Base-by-base conservation (phyloP, 2,888 invertebrate genomes). In the Lobophora halterata region DNA sequence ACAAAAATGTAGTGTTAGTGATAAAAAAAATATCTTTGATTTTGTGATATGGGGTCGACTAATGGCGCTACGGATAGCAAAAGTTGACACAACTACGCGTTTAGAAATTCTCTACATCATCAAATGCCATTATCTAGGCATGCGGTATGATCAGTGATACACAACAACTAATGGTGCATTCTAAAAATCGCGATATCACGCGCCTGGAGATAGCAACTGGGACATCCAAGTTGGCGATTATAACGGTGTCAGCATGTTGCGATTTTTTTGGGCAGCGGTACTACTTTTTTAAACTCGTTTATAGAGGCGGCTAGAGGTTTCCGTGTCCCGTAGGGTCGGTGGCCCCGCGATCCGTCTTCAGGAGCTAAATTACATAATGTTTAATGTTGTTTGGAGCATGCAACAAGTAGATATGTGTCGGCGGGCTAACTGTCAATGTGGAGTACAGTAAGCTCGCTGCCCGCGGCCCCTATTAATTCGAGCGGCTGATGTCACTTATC, bases 171-270 rank as follows among this genome's bases (percentile, higher is more conserved):
- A 66, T 85, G 77, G 79, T 83, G 83, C 79, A 81, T 82, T 76
- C 63, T 71, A 68, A 69, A 75, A 76, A 74, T 75, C 72, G 67
- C 70, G 71, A 71, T 70, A 77, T 65, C 70, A 67, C 72, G 78
- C 79, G 69, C 77, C 68, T 77, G 71, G 75, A 76, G 71, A 75
- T 78, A 79, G 77, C 85, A 88, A 83, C 79, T 85, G 79, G 87
- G 81, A 80, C 88, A 85, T 85, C 87, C 88, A 85, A 81, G 82
- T 81, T 83, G 88, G 87, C 88, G 85, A 85, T 81, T 83, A 83
- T 88, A 88, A 88, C 88, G 88, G 88, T 88, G 88, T 86, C 88
- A 87, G 85, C 88, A 87, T 88, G 87, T 88, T 86, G 88, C 86
- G 86, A 88, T 88, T 88, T 88, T 88, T 87, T 88, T 88, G 88